Evolutionary conservation across 2,797 vertebrate species (phyloP), one percentile per base, ranked within the genome.

Genomic region (Danio jaintianensis): DNA sequence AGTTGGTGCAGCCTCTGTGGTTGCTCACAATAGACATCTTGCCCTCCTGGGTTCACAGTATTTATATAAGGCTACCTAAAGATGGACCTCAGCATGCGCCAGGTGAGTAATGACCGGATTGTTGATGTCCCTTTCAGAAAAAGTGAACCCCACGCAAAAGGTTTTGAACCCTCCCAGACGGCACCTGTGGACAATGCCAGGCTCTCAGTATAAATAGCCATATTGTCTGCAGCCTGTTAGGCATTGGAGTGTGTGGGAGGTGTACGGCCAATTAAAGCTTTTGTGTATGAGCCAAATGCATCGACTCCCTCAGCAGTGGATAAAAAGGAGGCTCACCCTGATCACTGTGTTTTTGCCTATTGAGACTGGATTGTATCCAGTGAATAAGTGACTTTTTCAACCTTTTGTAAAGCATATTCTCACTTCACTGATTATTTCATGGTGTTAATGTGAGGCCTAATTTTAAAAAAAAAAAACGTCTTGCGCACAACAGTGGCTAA

Each of bases 191-290:
- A 50, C 75, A 56, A 68, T 64, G 69, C 40, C 22, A 52, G 48
- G 63, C 56, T 74, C 69, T 59, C 48, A 18, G 22, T 48, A 72
- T 63, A 72, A 78, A 82, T 75, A 55, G 38, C 50, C 29, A 75
- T 73, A 64, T 53, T 48, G 61, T 64, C 61, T 67, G 75, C 68
- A 78, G 61, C 42, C 43, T 66, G 75, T 58, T 74, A 58, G 62
- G 83, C 69, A 4, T 67, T 77, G 20, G 61, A 53, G 53, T 68
- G 71, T 74, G 75, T 83, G 79, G 75, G 78, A 70, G 75, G 79
- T 66, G 62, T 68, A 64, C n/a, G 40, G 75, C 45, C 76, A 70
- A 82, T 82, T 79, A 84, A 82, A 75, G 71, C 48, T 64, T 81
- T 80, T 82, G 76, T 76, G 72, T 15, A 62, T 53, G 47, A 72